These are phyloP conservation scores for Tympanuchus pallidicinctus DNA, from an alignment of 2,113 vertebrate species.

Conservation along the genomic window DNA sequence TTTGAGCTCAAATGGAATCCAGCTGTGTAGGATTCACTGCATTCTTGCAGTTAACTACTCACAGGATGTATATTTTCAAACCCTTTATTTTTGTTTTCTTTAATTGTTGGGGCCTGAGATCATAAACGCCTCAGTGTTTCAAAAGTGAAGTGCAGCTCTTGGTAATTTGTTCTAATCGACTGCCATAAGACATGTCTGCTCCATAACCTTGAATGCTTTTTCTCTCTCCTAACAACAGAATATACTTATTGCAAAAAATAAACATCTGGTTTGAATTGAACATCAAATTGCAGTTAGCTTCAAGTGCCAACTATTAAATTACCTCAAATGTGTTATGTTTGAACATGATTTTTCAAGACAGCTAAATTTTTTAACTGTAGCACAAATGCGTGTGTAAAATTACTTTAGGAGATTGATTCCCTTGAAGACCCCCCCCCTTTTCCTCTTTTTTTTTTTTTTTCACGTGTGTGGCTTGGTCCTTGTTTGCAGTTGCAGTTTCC, in stretches of 20 bases:
- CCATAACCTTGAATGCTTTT: constrained; percentile 47
- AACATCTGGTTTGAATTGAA: constrained; percentile 63
- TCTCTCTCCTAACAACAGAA: constrained; percentile 62
- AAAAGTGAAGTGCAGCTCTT: constrained; percentile 47
- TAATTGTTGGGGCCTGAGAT: constrained; percentile 21
- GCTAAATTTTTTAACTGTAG: constrained; percentile 25
- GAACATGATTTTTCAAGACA: constrained; percentile 55
- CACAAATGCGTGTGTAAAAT: not conserved
- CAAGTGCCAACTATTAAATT: constrained; percentile 72
- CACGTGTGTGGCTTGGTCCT: not conserved
- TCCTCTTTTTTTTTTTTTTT: not conserved
- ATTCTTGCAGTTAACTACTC: constrained; percentile 29
- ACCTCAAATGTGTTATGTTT: constrained; percentile 66
- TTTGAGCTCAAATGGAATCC: constrained; percentile 52
- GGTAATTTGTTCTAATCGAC: constrained; percentile 60
- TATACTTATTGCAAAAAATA: constrained; percentile 40
- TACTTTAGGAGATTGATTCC: constrained; percentile 30
- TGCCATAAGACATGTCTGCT: constrained; percentile 60
- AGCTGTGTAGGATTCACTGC: constrained; percentile 20
- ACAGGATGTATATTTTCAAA: constrained; percentile 14
- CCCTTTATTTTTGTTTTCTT: constrained; percentile 39
- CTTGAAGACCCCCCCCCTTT: not conserved
- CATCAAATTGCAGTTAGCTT: constrained; percentile 34
- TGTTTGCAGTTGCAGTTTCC: not conserved
- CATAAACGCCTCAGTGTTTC: constrained; percentile 48